Evolutionary conservation across 2,797 vertebrate species (phyloP), one percentile per base, ranked within the genome.

Genomic region (Cacajao melanocephalus): DNA sequence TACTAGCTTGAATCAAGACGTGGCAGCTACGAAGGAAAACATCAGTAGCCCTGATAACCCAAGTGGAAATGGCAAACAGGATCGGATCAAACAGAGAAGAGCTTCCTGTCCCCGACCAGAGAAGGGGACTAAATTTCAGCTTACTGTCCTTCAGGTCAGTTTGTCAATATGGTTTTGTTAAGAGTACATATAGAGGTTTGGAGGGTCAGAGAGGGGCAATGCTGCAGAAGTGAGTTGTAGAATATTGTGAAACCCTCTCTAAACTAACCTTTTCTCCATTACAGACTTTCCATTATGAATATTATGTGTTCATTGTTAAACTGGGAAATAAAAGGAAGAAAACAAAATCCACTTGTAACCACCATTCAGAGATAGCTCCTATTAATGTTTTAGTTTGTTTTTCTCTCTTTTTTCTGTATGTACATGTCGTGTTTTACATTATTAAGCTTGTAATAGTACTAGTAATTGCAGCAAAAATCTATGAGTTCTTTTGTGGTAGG

Each of bases 81-180:
- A 99, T 85, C 99, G 99, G 96, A 92, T 98, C 79, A 99, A 99
- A 95, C 99, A 99, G 94, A 99, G 99, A 98, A 99, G 99, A 92
- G 81, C 99, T 4, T 99, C 99, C 52, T 99, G 98, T 98, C 99
- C 99, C 90, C 99, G 98, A 46, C 93, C 99, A 79, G 99, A 99
- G 41, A 99, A 99, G 93, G 97, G 98, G 52, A 99, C 99, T 96
- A 99, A 99, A 94, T 99, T 99, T 98, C 99, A 99, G 91, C 99
- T 99, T 92, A 99, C 98, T 78, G 99, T 99, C 98, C 99, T 99
- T 81, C 99, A 99, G 99, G 99, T 99, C 67, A 33, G 98, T 85
- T 4, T 95, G 39, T 93, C 33, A 86, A 67, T 93, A n/a, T 86
- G 24, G 28, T 82, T 94, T 91, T 33, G 36, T 94, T 81, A 79